Base-by-base conservation (phyloP, 2,888 invertebrate species). In the Eilema griseolum region DNA sequence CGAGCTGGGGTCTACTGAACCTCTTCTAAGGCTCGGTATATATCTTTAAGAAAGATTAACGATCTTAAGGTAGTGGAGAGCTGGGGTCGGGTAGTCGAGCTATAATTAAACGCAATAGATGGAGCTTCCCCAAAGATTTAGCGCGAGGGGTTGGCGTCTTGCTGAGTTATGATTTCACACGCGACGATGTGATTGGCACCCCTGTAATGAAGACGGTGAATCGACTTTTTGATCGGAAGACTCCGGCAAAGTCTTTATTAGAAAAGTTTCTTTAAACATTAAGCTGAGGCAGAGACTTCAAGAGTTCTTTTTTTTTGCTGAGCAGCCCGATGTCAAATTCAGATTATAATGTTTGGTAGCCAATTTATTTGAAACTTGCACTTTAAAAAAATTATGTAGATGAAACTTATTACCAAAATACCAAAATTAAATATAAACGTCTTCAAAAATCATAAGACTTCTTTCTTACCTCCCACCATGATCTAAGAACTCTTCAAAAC, bases 11-110 rank as follows among this genome's bases (percentile, higher is more conserved):
- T 88, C 83, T 85, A 79, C 82, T 85, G 87, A 87, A 86, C 89
- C 89, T 91, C 88, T 86, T 86, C 88, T 85, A 86, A 89, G 82
- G 86, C 88, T 84, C 89, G 89, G 93, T 92, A 93, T 95, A 94
- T 93, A 92, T 95, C 94, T 94, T 94, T 94, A 93, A 94, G 95
- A 95, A 94, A 95, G 95, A 95, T 95, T 95, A 95, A 95, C 95
- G 95, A 94, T 91, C 90, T 89, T 88, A 94, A 95, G 94, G 94
- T 94, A 93, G 85, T 85, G 85, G 85, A 88, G 91, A 89, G 86
- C 75, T 75, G 81, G 82, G 87, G 89, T 85, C 85, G 89, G 90
- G 93, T 66, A 92, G 91, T 91, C 89, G 91, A 88, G 91, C 88
- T 91, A 93, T 95, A 95, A 95, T 95, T 95, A 95, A 95, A 94